phyloP scores from a whole-genome alignment of 2,888 invertebrate genomes.

The Operophtera brumata region DNA sequence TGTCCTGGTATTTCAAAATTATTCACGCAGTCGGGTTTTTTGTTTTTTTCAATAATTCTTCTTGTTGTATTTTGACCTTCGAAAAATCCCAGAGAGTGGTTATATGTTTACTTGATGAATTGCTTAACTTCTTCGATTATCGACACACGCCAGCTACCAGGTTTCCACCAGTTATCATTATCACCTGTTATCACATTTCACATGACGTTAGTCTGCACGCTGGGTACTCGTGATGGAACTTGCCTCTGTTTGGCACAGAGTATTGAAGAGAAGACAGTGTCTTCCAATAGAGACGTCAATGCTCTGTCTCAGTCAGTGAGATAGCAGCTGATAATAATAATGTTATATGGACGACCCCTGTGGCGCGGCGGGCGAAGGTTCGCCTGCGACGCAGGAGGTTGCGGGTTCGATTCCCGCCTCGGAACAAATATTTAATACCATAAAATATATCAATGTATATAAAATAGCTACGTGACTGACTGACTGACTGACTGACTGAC shows the following conservation, averaged over 20 bases:
- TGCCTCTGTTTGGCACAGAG: not conserved
- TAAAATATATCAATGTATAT: no score
- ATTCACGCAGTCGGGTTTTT: no score
- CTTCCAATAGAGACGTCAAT: not conserved
- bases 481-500: no score
- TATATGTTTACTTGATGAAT: not conserved
- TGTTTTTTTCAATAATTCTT: no score
- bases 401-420: no score
- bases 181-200: constrained; percentile 6
- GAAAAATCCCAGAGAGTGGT: not conserved
- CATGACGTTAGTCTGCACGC: not conserved
- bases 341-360: no score
- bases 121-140: not conserved
- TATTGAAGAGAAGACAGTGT: not conserved
- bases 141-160: not conserved
- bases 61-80: no score
- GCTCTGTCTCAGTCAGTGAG: not conserved
- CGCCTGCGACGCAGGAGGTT: no score
- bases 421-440: no score
- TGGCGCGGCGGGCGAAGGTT: no score
- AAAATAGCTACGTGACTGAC: no score
- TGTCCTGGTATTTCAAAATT: no score
- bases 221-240: constrained; percentile 9
- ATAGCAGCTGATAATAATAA: not conserved
- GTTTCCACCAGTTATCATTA: constrained; percentile 5